These are phyloP conservation scores for Callionymus lyra DNA, from an alignment of 2,113 vertebrate species.

Conservation along the genomic window DNA sequence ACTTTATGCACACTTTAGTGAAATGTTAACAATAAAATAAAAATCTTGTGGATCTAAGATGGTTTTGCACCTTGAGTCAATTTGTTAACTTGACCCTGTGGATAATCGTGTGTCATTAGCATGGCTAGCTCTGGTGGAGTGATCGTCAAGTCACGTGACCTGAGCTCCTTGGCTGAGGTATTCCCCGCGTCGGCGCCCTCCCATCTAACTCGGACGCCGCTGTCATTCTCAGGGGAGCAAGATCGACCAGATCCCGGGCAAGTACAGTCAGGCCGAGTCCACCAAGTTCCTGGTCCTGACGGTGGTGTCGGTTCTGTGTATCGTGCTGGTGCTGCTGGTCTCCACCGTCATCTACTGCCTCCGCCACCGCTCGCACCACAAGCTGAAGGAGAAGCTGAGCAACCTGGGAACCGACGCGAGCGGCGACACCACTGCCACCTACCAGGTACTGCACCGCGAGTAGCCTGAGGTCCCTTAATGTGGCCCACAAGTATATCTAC, in stretches of 20 bases:
- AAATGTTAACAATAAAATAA: no score
- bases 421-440: constrained; percentile 77
- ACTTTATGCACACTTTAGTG: no score
- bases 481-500: no score
- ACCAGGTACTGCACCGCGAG: constrained; percentile 73
- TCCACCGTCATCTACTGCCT: constrained; percentile 82
- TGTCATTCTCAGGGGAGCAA: constrained; percentile 66
- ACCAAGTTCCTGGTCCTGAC: constrained; percentile 87
- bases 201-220: neutral
- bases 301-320: constrained; percentile 80
- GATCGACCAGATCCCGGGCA: constrained; percentile 72
- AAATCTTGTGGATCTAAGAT: no score
- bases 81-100: no score
- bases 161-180: no score
- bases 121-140: no score
- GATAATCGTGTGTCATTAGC: no score
- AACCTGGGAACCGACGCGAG: constrained; percentile 65
- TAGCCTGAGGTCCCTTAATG: no score
- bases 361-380: constrained; percentile 80
- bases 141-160: no score
- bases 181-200: no score
- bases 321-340: constrained; percentile 78
- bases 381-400: constrained; percentile 83
- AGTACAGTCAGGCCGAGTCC: constrained; percentile 76
- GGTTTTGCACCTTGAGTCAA: no score